A percentile compares a stretch with the other conserved stretches of the same genome.
phyloP scores from a whole-genome alignment of 2,888 invertebrate species.

The Plemyria rubiginata region DNA sequence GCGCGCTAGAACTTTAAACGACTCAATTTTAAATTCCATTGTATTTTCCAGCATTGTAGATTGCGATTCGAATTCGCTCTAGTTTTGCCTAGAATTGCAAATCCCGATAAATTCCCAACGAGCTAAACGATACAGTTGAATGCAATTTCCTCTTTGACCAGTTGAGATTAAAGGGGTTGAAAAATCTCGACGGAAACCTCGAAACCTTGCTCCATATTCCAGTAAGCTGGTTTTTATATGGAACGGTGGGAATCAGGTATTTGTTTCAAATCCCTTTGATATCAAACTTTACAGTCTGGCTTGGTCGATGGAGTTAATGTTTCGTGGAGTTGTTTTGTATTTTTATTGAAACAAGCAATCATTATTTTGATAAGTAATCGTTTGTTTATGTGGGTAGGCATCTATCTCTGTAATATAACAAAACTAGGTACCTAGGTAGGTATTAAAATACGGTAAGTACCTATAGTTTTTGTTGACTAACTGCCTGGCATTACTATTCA shows the following conservation, averaged over 20 bases:
- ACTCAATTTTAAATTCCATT: slow-evolving; percentile 25
- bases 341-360: neutral
- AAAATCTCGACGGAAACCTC: slow-evolving; percentile 34
- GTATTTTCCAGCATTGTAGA: slow-evolving; percentile 22
- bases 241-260: slow-evolving; percentile 22
- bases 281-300: slow-evolving; percentile 22
- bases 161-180: slow-evolving; percentile 40
- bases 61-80: slow-evolving; percentile 15
- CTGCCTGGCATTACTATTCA: too few species aligned
- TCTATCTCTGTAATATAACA: neutral
- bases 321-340: neutral
- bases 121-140: slow-evolving; percentile 37
- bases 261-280: slow-evolving; percentile 36
- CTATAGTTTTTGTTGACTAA: too few species aligned
- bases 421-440: too few species aligned
- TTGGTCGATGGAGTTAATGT: slow-evolving; percentile 6
- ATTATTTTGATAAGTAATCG: neutral
- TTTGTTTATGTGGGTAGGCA: neutral
- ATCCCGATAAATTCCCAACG: slow-evolving; percentile 31
- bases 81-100: slow-evolving; percentile 33
- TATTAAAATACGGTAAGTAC: too few species aligned
- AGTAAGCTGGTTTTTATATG: slow-evolving; percentile 36
- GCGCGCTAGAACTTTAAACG: slow-evolving; percentile 14
- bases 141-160: slow-evolving; percentile 41
- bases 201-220: slow-evolving; percentile 40